These are phyloP conservation scores for Ivindomyrus marchei DNA, from an alignment of 2,113 vertebrate species.

Conservation along the genomic window DNA sequence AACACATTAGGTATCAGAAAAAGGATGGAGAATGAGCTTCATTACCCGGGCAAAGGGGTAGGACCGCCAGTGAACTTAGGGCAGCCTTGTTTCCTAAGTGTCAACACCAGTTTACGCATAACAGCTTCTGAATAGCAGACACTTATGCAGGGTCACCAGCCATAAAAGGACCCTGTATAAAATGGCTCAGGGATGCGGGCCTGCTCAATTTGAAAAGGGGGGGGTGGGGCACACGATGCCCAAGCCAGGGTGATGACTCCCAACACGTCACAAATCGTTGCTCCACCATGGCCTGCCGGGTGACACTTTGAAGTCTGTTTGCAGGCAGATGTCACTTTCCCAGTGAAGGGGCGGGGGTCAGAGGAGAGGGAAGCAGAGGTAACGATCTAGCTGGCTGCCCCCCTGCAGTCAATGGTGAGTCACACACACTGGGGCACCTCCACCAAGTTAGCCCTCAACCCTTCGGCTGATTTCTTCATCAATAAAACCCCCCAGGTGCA, in stretches of 20 bases:
- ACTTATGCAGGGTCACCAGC: slow-evolving; percentile 41
- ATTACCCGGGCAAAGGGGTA: not conserved
- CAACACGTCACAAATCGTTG: slow-evolving; percentile 26
- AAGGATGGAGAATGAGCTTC: not conserved
- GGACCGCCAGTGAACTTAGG: slow-evolving; percentile 36
- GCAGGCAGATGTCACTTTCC: slow-evolving; percentile 28
- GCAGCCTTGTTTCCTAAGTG: slow-evolving; percentile 35
- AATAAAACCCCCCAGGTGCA: not conserved
- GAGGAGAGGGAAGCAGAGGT: not conserved
- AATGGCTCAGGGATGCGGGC: slow-evolving; percentile 27
- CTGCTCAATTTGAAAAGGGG: not conserved
- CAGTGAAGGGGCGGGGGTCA: slow-evolving; percentile 12
- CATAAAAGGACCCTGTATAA: slow-evolving; percentile 27
- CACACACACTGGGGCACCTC: not conserved
- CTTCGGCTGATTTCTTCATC: slow-evolving; percentile 2
- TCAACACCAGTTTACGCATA: slow-evolving; percentile 42
- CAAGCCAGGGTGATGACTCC: slow-evolving; percentile 23
- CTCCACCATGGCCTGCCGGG: slow-evolving; percentile 11
- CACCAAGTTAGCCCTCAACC: not conserved
- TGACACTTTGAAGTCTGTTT: slow-evolving; percentile 31
- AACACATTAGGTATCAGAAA: not conserved
- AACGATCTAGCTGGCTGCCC: not conserved
- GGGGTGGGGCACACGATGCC: not conserved
- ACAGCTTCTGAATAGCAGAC: slow-evolving; percentile 48
- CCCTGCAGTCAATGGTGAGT: not conserved